Evolutionary conservation across 2,888 invertebrate species (phyloP).

Genomic region (Pteria penguin): DNA sequence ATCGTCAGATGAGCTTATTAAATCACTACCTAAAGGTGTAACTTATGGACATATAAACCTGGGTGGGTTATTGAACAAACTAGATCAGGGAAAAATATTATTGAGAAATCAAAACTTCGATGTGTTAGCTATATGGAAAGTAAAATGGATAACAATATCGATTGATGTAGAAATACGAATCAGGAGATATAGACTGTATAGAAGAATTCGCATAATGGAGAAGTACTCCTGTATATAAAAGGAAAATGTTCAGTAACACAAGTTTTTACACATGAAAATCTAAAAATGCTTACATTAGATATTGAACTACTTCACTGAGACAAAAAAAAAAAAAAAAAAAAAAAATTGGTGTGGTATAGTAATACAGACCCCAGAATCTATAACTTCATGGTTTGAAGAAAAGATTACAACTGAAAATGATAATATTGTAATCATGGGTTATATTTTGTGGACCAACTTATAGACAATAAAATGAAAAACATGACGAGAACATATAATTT

Average conservation of each 20-base stretch:
- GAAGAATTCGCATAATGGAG: slow-evolving; percentile 3
- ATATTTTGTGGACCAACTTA: slow-evolving; percentile 5
- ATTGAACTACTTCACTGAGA: slow-evolving; percentile 5
- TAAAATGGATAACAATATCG: slow-evolving; percentile 18
- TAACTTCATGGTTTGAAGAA: neutral
- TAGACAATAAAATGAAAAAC: neutral
- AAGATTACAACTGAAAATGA: neutral
- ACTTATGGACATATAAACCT: slow-evolving; percentile 18
- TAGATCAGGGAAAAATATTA: slow-evolving; percentile 17
- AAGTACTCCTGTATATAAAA: slow-evolving; percentile 19
- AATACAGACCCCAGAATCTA: slow-evolving; percentile 16
- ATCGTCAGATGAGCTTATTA: neutral
- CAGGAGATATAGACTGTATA: neutral
- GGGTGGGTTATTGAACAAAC: slow-evolving; percentile 5
- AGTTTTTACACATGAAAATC: neutral
- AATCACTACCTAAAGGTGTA: slow-evolving; percentile 4
- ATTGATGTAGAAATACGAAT: neutral
- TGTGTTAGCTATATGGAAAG: slow-evolving; percentile 19
- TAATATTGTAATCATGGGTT: slow-evolving; percentile 2
- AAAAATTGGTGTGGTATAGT: no score
- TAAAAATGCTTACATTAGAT: slow-evolving; percentile 15
- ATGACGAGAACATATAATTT: neutral
- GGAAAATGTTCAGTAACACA: slow-evolving; percentile 19
- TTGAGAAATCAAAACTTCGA: slow-evolving; percentile 2
- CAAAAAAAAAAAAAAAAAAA: neutral